Percentiles rank a stretch among this genome's conserved stretches.
phyloP scores from a whole-genome alignment of 2,113 vertebrate genomes.

The Sylvia atricapilla region DNA sequence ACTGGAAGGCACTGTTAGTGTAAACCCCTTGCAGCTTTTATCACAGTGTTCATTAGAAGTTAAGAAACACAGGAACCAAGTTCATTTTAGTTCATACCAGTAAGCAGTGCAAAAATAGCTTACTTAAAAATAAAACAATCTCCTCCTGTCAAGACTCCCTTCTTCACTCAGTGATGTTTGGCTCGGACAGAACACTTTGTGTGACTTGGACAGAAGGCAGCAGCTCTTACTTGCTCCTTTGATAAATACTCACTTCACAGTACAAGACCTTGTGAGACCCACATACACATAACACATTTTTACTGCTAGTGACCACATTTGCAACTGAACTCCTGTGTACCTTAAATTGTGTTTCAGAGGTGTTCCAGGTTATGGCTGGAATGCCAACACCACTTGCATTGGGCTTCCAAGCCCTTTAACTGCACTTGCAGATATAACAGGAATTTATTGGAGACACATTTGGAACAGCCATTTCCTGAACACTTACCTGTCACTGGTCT shows the following conservation, averaged over 20 bases:
- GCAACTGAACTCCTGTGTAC: not conserved
- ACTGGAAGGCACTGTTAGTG: constrained; percentile 59
- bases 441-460: not conserved
- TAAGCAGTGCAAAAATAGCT: constrained; percentile 37
- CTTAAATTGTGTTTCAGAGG: not conserved
- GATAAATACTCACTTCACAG: not conserved
- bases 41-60: constrained; percentile 54
- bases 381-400: not conserved
- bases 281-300: not conserved
- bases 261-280: not conserved
- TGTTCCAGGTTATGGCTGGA: not conserved
- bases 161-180: constrained; percentile 13
- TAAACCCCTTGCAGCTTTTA: constrained; percentile 24
- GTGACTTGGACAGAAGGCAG: not conserved
- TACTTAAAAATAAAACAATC: not conserved
- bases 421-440: not conserved
- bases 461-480: not conserved
- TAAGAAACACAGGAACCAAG: constrained; percentile 8
- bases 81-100: constrained; percentile 46
- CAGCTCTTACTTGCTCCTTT: not conserved
- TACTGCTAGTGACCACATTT: not conserved
- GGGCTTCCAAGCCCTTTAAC: not conserved
- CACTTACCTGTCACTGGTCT: constrained; percentile 38
- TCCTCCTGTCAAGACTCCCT: not conserved
- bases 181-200: not conserved